A percentile compares a stretch with the other conserved stretches of the same genome.
These are phyloP conservation scores for Caenorhabditis uteleia DNA, from an alignment of 2,888 invertebrate genomes.

Conservation along the genomic window DNA sequence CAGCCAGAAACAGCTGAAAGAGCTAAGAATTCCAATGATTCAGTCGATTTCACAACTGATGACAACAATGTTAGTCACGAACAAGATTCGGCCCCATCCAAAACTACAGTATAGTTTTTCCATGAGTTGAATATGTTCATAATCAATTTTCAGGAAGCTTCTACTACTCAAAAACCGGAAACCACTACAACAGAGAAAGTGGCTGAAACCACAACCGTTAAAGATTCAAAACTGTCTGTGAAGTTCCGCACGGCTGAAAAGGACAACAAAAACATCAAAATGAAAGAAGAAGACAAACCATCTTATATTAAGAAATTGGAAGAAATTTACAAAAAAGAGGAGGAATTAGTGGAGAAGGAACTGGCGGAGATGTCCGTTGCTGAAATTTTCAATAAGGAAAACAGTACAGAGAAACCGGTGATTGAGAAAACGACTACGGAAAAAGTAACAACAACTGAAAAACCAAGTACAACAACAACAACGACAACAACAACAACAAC, in stretches of 20 bases:
- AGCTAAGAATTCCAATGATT: background rate
- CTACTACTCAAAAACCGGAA: conserved; percentile 15
- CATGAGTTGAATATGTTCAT: too few relatives aligned
- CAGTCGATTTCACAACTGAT: conserved; percentile 31
- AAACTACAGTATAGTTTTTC: too few relatives aligned
- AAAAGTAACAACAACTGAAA: conserved; percentile 1
- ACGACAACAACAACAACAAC: conserved; percentile 13
- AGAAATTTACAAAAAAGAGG: conserved; percentile 43
- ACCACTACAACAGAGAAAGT: background rate
- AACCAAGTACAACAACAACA: conserved; percentile 10
- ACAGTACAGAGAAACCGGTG: conserved; percentile 1
- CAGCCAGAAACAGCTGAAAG: background rate
- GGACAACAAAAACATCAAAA: conserved; percentile 12
- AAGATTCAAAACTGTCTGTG: conserved; percentile 25
- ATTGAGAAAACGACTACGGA: conserved; percentile 6
- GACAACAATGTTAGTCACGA: conserved; percentile 30
- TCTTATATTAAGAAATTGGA: conserved; percentile 39
- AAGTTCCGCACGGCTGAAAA: conserved; percentile 33
- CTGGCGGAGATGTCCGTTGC: conserved; percentile 29
- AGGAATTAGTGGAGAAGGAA: conserved; percentile 30
- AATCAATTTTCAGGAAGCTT: too few relatives aligned
- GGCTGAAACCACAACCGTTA: background rate
- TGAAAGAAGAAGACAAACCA: conserved; percentile 30
- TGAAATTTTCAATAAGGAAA: conserved; percentile 30
- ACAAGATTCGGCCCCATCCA: background rate